phyloP scores from a whole-genome alignment of 2,113 vertebrate genomes.

The Crotalus tigris region DNA sequence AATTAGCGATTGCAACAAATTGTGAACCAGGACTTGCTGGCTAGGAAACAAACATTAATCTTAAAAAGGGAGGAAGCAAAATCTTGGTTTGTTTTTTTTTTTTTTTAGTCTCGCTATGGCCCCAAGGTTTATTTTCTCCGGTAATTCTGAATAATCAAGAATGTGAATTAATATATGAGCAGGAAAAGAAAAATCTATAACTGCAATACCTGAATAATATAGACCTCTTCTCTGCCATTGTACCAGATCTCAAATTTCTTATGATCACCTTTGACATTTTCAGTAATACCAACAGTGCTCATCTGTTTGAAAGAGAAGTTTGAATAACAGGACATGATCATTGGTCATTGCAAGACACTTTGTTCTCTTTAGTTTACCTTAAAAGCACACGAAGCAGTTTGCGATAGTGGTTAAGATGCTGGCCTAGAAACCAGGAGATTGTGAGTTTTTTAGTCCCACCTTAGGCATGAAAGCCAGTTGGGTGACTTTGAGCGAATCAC shows the following conservation, averaged over 20 bases:
- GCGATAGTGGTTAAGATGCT: background rate
- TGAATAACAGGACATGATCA: conserved; percentile 8
- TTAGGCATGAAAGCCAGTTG: background rate
- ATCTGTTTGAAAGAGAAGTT: conserved; percentile 74
- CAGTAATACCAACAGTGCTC: conserved; percentile 89
- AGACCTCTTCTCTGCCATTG: conserved; percentile 90
- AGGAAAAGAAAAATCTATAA: background rate
- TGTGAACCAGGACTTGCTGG: background rate
- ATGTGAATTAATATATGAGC: background rate
- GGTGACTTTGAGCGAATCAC: too few relatives aligned
- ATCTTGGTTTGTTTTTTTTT: too few relatives aligned
- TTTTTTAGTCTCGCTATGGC: background rate
- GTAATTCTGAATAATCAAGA: conserved; percentile 3
- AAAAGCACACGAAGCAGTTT: background rate
- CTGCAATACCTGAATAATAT: conserved; percentile 88
- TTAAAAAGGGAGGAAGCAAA: background rate
- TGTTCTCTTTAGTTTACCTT: conserved; percentile 1
- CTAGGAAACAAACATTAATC: background rate
- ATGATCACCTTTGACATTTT: conserved; percentile 88
- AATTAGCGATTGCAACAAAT: background rate
- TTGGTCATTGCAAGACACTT: conserved; percentile 5
- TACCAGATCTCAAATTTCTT: conserved; percentile 96
- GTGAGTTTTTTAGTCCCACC: background rate
- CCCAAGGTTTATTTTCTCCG: background rate
- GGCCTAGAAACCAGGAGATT: background rate